Conservation (phyloP, 2,888 invertebrate genomes). For the Alsophila aescularia region DNA sequence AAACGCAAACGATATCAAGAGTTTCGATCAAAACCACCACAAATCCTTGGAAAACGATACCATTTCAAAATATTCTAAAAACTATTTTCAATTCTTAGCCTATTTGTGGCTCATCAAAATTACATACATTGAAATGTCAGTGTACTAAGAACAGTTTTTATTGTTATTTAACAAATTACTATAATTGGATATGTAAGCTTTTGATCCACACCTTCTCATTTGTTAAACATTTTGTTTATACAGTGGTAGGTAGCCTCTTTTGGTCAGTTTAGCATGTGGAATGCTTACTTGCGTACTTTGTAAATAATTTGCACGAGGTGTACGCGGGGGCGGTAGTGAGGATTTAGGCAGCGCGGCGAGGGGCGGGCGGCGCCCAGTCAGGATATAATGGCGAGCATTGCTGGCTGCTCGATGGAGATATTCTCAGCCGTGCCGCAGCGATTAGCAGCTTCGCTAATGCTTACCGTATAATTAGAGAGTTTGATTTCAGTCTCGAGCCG, state of each 20-base stretch:
- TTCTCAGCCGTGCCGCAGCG: conserved; percentile 56
- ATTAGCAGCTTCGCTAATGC: conserved; percentile 59
- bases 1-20: no score
- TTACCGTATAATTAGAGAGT: conserved; percentile 39
- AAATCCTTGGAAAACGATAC: no score
- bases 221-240: conserved; percentile 51
- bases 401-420: conserved; percentile 58
- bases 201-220: no score
- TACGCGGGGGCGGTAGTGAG: conserved; percentile 37
- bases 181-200: no score
- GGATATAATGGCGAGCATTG: conserved; percentile 58
- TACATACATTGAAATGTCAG: no score
- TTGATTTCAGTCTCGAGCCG: conserved; percentile 7
- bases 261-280: conserved; percentile 63
- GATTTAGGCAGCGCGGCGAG: conserved; percentile 40
- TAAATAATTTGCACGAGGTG: conserved; percentile 70
- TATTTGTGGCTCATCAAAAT: no score
- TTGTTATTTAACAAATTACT: no score
- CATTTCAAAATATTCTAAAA: no score
- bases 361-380: conserved; percentile 40
- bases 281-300: conserved; percentile 65
- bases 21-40: no score
- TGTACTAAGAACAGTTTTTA: no score
- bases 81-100: no score
- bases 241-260: conserved; percentile 42